Evolutionary conservation across 2,888 invertebrate genomes (phyloP).

Genomic region (Drosophila borborema): DNA sequence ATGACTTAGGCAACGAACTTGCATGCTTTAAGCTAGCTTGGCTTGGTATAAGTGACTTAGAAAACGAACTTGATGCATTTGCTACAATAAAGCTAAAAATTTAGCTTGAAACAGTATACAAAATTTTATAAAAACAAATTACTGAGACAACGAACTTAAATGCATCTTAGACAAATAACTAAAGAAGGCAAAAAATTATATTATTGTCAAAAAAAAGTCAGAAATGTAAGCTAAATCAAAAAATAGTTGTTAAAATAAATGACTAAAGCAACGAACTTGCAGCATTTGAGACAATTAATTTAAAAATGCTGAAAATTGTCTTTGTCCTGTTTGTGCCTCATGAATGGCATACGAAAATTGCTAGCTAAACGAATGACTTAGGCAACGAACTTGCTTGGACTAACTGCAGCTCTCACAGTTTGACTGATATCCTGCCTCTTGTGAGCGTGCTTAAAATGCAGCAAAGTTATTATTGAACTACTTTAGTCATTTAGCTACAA

Average conservation of each 20-base stretch:
- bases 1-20: slow-evolving; percentile 5
- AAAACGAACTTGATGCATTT: neutral
- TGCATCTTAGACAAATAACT: neutral
- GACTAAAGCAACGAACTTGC: neutral
- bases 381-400: slow-evolving; percentile 34
- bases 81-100: neutral
- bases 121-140: slow-evolving; percentile 27
- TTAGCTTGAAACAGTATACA: neutral
- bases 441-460: slow-evolving; percentile 4
- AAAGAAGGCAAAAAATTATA: neutral
- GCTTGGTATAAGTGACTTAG: neutral
- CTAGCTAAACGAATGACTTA: slow-evolving; percentile 42
- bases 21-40: neutral
- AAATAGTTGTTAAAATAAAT: neutral
- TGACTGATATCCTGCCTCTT: neutral
- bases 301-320: neutral
- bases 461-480: neutral
- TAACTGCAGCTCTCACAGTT: neutral
- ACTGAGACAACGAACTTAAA: slow-evolving; percentile 67
- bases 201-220: neutral
- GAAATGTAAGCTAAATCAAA: neutral
- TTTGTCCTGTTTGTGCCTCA: neutral
- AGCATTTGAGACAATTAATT: neutral
- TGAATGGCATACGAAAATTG: slow-evolving; percentile 4
- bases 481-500: neutral